Evolutionary conservation across 1,140 invertebrate species (phyloP).

Genomic region (Pseudomyrmex gracilis): DNA sequence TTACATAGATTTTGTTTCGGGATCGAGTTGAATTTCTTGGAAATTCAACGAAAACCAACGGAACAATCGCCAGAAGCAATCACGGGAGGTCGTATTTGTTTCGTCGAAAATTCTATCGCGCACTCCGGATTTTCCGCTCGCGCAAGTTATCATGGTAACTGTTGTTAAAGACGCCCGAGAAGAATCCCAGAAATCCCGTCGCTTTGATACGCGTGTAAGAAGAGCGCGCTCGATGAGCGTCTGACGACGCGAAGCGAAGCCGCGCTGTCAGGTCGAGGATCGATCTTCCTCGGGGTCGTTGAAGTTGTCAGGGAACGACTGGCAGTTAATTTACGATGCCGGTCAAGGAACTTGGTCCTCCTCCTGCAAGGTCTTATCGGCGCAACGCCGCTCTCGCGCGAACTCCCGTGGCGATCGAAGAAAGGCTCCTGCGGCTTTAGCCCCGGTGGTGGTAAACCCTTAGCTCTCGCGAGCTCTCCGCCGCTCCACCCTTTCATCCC

Average conservation of each 20-base stretch:
- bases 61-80: background rate
- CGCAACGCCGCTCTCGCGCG: slow-evolving; percentile 1
- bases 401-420: slow-evolving; percentile 56
- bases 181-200: slow-evolving; percentile 24
- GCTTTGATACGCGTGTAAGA: slow-evolving; percentile 38
- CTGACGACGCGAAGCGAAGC: background rate
- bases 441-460: slow-evolving; percentile 48
- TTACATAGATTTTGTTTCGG: no score
- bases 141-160: slow-evolving; percentile 20
- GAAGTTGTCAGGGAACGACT: slow-evolving; percentile 56
- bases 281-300: slow-evolving; percentile 51
- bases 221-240: background rate
- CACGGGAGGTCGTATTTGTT: background rate
- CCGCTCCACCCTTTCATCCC: slow-evolving; percentile 41
- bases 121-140: background rate
- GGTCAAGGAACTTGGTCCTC: slow-evolving; percentile 41
- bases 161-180: slow-evolving; percentile 5
- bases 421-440: slow-evolving; percentile 27
- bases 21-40: background rate
- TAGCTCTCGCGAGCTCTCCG: background rate
- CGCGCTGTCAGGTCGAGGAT: slow-evolving; percentile 46
- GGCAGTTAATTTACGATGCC: slow-evolving; percentile 63
- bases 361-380: slow-evolving; percentile 51
- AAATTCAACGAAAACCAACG: background rate
- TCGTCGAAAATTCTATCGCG: background rate